Base-by-base conservation (phyloP, 2,113 vertebrate genomes). In the Ginglymostoma cirratum region DNA sequence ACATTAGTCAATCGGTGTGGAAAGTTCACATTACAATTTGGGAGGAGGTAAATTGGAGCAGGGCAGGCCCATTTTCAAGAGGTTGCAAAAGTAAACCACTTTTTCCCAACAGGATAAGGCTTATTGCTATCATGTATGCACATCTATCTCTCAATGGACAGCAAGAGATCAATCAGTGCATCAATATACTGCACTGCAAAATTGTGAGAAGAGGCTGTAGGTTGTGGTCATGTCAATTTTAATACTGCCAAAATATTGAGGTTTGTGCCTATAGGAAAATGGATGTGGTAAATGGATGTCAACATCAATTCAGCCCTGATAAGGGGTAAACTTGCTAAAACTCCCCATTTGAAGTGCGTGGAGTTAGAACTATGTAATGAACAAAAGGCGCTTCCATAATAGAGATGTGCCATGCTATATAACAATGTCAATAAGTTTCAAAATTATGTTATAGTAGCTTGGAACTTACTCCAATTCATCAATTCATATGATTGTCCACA, bases 141-240 rank as follows among this genome's bases (percentile, higher is more conserved):
- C 87, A 65, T 65, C 87, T 90, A 65, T 92, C 87, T 92, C 87
- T 92, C 55, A 1, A 12, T 92, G 87, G 55, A 65, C 55, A 92
- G 87, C 10, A 55, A 65, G 87, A 65, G 55, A 92, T 92, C 52
- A 61, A 61, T 65, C 27, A 34, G 65, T n/a, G 30, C 30, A 5
- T 34, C 52, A 92, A 92, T 55, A 55, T 15, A 92, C 55, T 92
- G 30, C 52, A 65, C 87, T 90, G 55, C 65, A 15, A 65, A 65
- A 65, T 92, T 65, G 87, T n/a, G 65, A 12, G 87, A 52, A 65
- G 65, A 92, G 15, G 87, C 12, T 65, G 87, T 27, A 92, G 87
- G n/a, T n/a, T 65, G 87, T 5, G n/a, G 55, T n/a, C 30, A 65
- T 65, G 55, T 61, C 87, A 65, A 1, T 15, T n/a, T 92, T 5